These are phyloP conservation scores for Ophion costatus DNA, from an alignment of 2,888 invertebrate species.

Conservation along the genomic window DNA sequence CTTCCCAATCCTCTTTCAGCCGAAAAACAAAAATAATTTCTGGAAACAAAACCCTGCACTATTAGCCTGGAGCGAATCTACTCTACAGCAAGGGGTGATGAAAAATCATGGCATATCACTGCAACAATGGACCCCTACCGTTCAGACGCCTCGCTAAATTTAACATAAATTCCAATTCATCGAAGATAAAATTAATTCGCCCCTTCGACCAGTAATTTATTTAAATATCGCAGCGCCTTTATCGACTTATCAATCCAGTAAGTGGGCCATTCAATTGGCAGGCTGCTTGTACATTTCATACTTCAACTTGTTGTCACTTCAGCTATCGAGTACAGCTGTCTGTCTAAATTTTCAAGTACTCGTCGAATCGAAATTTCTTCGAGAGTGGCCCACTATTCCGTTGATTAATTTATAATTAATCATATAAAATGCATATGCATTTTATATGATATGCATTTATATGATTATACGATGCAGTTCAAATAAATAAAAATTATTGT, in stretches of 20 bases:
- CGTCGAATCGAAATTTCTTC: too few species aligned
- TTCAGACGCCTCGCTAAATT: not conserved
- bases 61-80: slow-evolving; percentile 62
- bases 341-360: too few species aligned
- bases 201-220: too few species aligned
- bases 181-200: too few species aligned
- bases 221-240: not conserved
- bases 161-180: not conserved
- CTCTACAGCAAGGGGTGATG: slow-evolving; percentile 44
- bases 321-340: not conserved
- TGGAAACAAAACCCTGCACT: slow-evolving; percentile 57
- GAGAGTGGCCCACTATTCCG: too few species aligned
- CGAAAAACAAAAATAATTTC: slow-evolving; percentile 45
- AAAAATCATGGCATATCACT: slow-evolving; percentile 37
- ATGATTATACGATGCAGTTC: too few species aligned
- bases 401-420: too few species aligned
- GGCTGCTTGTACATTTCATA: not conserved
- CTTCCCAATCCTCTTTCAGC: slow-evolving; percentile 32
- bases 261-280: not conserved
- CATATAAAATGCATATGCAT: too few species aligned
- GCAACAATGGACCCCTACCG: too few species aligned
- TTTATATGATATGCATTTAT: too few species aligned
- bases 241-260: not conserved
- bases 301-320: not conserved
- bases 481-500: too few species aligned